A percentile compares a stretch with the other conserved stretches of the same genome.
Evolutionary conservation across 2,888 invertebrate species (phyloP).

Genomic region (Rhodophaea formosa): DNA sequence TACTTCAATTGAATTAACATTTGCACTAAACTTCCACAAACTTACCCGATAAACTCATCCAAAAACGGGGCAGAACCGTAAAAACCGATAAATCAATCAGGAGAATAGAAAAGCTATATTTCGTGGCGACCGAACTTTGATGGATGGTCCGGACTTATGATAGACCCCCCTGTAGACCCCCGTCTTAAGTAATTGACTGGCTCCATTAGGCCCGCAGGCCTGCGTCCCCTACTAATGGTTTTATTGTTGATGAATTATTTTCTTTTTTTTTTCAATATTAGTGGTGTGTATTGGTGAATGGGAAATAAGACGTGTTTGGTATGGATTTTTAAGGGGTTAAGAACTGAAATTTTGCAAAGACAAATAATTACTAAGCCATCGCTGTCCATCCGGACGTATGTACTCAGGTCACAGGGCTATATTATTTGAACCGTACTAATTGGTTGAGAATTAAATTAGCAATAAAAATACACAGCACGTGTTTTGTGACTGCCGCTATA

Average conservation of each 20-base stretch:
- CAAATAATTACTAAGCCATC: no score
- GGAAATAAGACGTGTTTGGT: neutral
- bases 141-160: slow-evolving; percentile 76
- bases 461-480: no score
- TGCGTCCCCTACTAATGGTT: slow-evolving; percentile 37
- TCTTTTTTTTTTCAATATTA: neutral
- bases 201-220: slow-evolving; percentile 63
- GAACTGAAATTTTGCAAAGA: no score
- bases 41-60: no score
- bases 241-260: slow-evolving; percentile 22
- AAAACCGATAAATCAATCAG: slow-evolving; percentile 33
- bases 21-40: no score
- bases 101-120: slow-evolving; percentile 12
- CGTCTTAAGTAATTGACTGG: slow-evolving; percentile 78
- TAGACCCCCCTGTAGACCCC: slow-evolving; percentile 54
- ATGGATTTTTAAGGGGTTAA: no score
- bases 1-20: no score
- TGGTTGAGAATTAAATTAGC: no score
- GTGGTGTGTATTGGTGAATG: neutral
- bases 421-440: no score
- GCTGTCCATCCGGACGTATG: no score
- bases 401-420: no score
- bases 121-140: slow-evolving; percentile 61
- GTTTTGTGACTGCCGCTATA: no score
- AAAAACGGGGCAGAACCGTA: neutral